Evolutionary conservation across 2,888 invertebrate genomes (phyloP).

Genomic region (Drosophila mimetica): DNA sequence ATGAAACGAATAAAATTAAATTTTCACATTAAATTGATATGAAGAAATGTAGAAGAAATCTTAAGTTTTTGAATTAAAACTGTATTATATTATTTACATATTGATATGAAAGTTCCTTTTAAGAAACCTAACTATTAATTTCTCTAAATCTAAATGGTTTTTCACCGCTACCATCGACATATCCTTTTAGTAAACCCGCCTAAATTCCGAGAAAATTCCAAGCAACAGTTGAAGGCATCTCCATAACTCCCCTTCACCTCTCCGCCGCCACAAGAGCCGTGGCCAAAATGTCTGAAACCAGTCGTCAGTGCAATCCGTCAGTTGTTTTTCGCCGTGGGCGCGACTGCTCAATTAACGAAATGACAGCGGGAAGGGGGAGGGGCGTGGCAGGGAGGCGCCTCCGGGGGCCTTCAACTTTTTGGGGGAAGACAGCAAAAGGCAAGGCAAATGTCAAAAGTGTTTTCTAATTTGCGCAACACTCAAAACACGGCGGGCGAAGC

Average conservation of each 20-base stretch:
- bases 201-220: neutral
- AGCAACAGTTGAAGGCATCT: slow-evolving; percentile 8
- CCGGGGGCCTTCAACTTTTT: slow-evolving; percentile 10
- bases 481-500: slow-evolving; percentile 13
- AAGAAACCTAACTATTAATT: too few relatives aligned
- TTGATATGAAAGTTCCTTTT: too few relatives aligned
- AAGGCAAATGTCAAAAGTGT: slow-evolving; percentile 75
- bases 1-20: too few relatives aligned
- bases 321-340: slow-evolving; percentile 58
- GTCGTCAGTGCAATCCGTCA: slow-evolving; percentile 28
- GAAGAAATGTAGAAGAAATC: too few relatives aligned
- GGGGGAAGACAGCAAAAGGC: slow-evolving; percentile 20
- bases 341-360: slow-evolving; percentile 73
- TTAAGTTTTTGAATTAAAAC: too few relatives aligned
- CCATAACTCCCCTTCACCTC: too few relatives aligned
- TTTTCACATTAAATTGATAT: too few relatives aligned
- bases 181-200: neutral
- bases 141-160: too few relatives aligned
- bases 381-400: neutral
- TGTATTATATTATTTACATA: too few relatives aligned
- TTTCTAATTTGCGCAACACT: slow-evolving; percentile 73
- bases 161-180: too few relatives aligned
- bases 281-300: neutral
- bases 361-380: slow-evolving; percentile 44
- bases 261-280: neutral